phyloP scores from a whole-genome alignment of 1,140 invertebrate species.

The Neuroterus valhalla region DNA sequence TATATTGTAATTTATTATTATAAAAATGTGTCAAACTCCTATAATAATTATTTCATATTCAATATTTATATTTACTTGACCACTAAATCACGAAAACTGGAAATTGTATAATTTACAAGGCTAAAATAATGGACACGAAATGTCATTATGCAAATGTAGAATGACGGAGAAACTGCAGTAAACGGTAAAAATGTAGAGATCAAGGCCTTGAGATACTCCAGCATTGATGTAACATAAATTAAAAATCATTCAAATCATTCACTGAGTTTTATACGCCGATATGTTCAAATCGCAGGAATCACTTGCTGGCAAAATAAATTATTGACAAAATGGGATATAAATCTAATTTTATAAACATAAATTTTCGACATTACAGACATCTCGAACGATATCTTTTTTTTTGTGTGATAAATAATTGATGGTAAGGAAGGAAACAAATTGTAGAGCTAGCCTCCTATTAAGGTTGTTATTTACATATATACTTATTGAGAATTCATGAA shows the following conservation, averaged over 20 bases:
- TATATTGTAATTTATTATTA: no score
- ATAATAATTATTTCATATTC: no score
- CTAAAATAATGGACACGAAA: constrained; percentile 3
- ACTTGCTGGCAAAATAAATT: constrained; percentile 40
- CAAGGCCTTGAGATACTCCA: constrained; percentile 7
- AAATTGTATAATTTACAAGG: not conserved
- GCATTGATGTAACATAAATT: not conserved
- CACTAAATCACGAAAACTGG: not conserved
- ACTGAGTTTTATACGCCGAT: constrained; percentile 43
- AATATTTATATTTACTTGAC: not conserved
- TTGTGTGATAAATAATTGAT: no score
- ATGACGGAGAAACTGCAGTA: constrained; percentile 5
- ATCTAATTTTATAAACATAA: not conserved
- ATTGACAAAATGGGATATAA: constrained; percentile 7
- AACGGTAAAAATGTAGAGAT: constrained; percentile 32
- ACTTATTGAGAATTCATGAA: no score
- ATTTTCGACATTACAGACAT: not conserved
- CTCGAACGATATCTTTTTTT: no score
- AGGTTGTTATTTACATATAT: no score
- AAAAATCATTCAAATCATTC: constrained; percentile 38
- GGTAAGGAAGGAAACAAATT: no score
- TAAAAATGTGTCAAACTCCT: no score
- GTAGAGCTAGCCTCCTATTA: no score
- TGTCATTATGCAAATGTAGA: constrained; percentile 25
- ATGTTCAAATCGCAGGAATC: constrained; percentile 45